Evolutionary conservation across 2,797 vertebrate species (phyloP).

Genomic region (Nannoperca obscura): DNA sequence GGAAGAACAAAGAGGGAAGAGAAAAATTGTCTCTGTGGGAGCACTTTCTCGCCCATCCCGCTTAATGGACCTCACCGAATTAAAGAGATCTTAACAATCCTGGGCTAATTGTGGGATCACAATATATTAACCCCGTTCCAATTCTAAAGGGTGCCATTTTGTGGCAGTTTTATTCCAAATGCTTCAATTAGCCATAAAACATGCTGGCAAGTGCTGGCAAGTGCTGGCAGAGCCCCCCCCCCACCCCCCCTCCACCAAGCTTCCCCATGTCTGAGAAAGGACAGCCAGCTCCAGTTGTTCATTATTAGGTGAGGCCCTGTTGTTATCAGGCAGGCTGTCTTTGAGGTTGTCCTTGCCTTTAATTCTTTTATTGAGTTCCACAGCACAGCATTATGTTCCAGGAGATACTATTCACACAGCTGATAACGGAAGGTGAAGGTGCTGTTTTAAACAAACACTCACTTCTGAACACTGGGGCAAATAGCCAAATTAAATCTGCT

Average conservation of each 20-base stretch:
- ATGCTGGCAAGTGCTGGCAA: conserved; percentile 82
- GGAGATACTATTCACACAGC: conserved; percentile 88
- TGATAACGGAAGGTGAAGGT: conserved; percentile 81
- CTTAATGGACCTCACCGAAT: conserved; percentile 93
- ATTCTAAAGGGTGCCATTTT: conserved; percentile 88
- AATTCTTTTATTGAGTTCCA: conserved; percentile 86
- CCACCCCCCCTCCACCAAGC: conserved; percentile 47
- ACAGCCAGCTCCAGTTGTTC: conserved; percentile 80
- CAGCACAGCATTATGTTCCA: conserved; percentile 81
- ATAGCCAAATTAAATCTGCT: conserved; percentile 77
- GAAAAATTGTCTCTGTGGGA: conserved; percentile 77
- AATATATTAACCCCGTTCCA: conserved; percentile 88
- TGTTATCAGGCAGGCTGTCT: conserved; percentile 83
- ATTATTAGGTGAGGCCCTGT: conserved; percentile 86
- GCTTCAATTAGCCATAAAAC: conserved; percentile 90
- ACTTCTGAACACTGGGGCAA: conserved; percentile 65
- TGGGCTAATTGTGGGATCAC: conserved; percentile 91
- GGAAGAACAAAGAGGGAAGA: conserved; percentile 72
- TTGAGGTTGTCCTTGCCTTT: conserved; percentile 86
- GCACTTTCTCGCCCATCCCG: conserved; percentile 79
- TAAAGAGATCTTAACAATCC: conserved; percentile 90
- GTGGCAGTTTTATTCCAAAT: conserved; percentile 86
- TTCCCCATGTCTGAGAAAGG: conserved; percentile 60
- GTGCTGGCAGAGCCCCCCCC: conserved; percentile 68
- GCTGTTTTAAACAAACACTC: conserved; percentile 76